phyloP scores from a whole-genome alignment of 2,797 vertebrate genomes.

The Allobates femoralis region DNA sequence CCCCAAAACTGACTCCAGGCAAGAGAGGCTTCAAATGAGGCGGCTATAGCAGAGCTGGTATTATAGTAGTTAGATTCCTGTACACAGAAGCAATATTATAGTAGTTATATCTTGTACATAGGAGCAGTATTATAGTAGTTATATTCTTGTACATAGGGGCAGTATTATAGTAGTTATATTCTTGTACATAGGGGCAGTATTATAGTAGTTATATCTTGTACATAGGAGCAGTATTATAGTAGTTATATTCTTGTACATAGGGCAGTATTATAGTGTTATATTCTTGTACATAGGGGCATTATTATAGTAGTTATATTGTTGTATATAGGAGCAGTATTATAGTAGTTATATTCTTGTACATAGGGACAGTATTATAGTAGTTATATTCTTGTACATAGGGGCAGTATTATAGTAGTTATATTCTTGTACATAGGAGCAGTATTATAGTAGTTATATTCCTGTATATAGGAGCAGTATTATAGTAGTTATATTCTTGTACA shows the following conservation, averaged over 20 bases:
- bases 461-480: too few relatives aligned
- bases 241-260: conserved; percentile 14
- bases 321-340: neutral
- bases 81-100: neutral
- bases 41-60: neutral
- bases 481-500: conserved; percentile 9
- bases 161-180: too few relatives aligned
- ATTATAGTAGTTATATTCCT: too few relatives aligned
- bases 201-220: conserved; percentile 12
- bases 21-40: too few relatives aligned
- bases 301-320: neutral
- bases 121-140: too few relatives aligned
- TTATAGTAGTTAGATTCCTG: too few relatives aligned
- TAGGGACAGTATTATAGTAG: neutral
- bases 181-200: too few relatives aligned
- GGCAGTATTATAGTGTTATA: too few relatives aligned
- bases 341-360: neutral
- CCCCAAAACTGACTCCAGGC: neutral
- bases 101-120: neutral
- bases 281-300: too few relatives aligned
- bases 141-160: too few relatives aligned
- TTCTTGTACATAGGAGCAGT: too few relatives aligned
- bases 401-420: too few relatives aligned
- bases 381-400: neutral
- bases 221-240: neutral